Evolutionary conservation across 2,797 vertebrate species (phyloP), one percentile per base, ranked within the genome.

Genomic region (Lemur catta): DNA sequence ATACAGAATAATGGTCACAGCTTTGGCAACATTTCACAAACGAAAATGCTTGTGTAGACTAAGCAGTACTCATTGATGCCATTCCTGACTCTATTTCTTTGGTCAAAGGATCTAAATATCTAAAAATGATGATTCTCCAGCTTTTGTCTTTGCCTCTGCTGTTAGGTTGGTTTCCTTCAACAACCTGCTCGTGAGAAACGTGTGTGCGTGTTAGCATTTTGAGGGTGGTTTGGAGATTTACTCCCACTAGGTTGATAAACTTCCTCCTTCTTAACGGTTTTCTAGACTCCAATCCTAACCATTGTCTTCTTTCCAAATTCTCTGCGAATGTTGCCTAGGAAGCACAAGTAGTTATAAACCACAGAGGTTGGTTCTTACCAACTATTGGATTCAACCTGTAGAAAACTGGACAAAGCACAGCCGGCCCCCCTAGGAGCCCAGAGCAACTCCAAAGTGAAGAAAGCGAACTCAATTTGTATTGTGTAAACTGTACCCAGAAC

Each of bases 261-360:
- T 96, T 97, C 97, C 97, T 97, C 91, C 93, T 96, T 96, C 90
- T 72, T 90, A 97, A 97, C 91, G 89, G 97, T 95, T 96, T 93
- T 96, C 96, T 96, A 89, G 72, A 94, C 81, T 84, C 93, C 69
- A 82, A 76, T 97, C 84, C 91, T 91, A 69, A 81, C 90, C 87
- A 63, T 76, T 41, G 48, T 84, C 87, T 84, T 88, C 93, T 97
- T 97, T 96, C 96, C 96, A 96, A 95, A 97, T 91, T 87, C 94
- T 92, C 86, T 65, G 71, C 4, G 0, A 65, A 28, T 74, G 65
- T 81, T 89, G 76, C 91, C 95, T 95, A 95, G 96, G 89, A 97
- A 94, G 93, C 63, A 59, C 72, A 59, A 89, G 61, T 71, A 80
- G 22, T 30, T 75, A 41, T 61, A 95, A 97, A 94, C 97, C 96